A percentile compares a stretch with the other conserved stretches of the same genome.
phyloP scores from a whole-genome alignment of 2,113 vertebrate genomes.

The Cebus imitator region DNA sequence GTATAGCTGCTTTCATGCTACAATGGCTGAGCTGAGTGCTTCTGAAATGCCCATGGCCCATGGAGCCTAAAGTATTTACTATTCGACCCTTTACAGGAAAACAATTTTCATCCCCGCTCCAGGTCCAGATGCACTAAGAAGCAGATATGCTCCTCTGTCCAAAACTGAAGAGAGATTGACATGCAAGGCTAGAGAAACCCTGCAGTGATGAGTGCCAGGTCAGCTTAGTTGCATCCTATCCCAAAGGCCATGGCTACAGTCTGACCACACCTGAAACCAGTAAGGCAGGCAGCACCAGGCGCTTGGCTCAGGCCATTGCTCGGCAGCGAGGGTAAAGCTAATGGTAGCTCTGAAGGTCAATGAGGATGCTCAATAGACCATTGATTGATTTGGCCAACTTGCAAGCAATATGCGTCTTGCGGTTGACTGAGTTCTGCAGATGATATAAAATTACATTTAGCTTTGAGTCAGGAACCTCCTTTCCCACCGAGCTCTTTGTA shows the following conservation, averaged over 20 bases:
- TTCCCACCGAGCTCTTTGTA: not conserved
- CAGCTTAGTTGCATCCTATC: not conserved
- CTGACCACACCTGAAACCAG: not conserved
- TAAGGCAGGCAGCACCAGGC: not conserved
- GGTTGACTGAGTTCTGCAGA: slow-evolving; percentile 18
- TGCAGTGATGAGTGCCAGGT: not conserved
- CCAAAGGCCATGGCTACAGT: not conserved
- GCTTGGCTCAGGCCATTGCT: not conserved
- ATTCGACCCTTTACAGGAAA: not conserved
- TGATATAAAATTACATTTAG: not conserved
- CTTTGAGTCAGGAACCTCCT: slow-evolving; percentile 49
- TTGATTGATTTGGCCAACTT: not conserved
- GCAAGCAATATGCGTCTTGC: not conserved
- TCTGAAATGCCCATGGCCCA: not conserved
- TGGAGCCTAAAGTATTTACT: not conserved
- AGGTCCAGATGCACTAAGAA: not conserved
- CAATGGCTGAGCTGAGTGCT: not conserved
- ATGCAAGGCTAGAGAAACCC: not conserved
- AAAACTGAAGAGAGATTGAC: not conserved
- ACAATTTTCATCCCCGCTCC: not conserved
- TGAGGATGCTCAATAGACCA: not conserved
- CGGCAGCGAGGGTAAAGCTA: not conserved
- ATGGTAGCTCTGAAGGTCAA: slow-evolving; percentile 1
- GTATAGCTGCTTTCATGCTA: not conserved
- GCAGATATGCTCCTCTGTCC: not conserved